Base-by-base conservation (phyloP, 2,888 invertebrate genomes). In the Athetis lepigone region DNA sequence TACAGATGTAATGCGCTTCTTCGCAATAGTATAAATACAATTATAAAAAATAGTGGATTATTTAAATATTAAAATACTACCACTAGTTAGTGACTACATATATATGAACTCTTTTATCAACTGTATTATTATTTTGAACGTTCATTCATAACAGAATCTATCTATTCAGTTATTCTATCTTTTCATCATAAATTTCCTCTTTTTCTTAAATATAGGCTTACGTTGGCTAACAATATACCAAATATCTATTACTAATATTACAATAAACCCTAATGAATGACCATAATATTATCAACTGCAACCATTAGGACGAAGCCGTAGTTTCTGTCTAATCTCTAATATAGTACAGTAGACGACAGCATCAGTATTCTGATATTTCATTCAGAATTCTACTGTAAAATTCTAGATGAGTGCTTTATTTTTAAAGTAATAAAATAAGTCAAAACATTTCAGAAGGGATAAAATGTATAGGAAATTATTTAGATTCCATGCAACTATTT, bases 191-290 rank as follows among this genome's bases (percentile, higher is more conserved):
- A 72, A n/a, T 43, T 60, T 63, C 50, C 40, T 25, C 25, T 21
- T 43, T 64, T 57, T 60, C 65, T 70, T 52, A 73, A 66, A 73
- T 50, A 49, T 60, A 19, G 55, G 64, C 25, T 70, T 52, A 46
- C 42, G 19, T 56, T 59, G 52, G 50, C 70, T 47, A 51, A 66
- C 46, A 51, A 61, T 55, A 51, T 68, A 46, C 47, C 25, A 13
- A 33, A 33, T 25, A 37, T 23, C 42, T 58, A 51, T 68, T 68
- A 71, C 19, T 54, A 73, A 63, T 63, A 58, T 33, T 50, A 74
- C 50, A 74, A 69, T 72, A 72, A 72, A 74, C 58, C 29, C 63
- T 64, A 74, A 72, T 72, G 70, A 72, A 72, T 69, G 54, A 52
- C 74, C 58, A 74, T n/a, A n/a, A n/a, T n/a, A n/a, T 52, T 72